Percentiles rank a stretch among this genome's conserved stretches.
Evolutionary conservation across 2,113 vertebrate species (phyloP).

Genomic region (Nothoprocta pentlandii): DNA sequence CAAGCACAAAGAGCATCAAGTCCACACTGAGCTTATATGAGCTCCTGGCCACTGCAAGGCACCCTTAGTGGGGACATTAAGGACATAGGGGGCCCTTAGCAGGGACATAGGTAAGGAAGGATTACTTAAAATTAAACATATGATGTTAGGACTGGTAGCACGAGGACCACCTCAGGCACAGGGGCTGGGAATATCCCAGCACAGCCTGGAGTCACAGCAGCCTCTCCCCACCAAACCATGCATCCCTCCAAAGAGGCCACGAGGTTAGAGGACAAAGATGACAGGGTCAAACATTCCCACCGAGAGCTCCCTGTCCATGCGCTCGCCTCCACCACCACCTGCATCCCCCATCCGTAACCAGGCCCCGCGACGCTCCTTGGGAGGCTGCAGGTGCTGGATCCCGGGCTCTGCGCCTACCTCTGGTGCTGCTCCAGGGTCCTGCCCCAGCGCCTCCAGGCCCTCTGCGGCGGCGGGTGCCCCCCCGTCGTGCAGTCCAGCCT

Average conservation of each 20-base stretch:
- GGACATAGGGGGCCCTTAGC: too few relatives aligned
- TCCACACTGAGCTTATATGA: background rate
- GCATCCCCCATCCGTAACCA: too few relatives aligned
- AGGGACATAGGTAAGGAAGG: background rate
- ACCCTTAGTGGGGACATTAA: accelerated
- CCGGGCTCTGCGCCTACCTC: slow-evolving; percentile 47
- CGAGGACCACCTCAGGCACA: accelerated
- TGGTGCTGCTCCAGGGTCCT: slow-evolving; percentile 66
- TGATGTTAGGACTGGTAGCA: background rate
- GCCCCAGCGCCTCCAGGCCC: slow-evolving; percentile 86
- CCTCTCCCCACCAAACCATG: accelerated
- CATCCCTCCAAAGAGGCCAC: background rate
- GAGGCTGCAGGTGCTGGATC: too few relatives aligned
- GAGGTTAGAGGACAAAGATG: background rate
- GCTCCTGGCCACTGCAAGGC: background rate
- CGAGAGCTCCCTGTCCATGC: background rate
- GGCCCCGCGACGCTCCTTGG: too few relatives aligned
- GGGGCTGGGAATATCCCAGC: accelerated
- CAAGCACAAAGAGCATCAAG: background rate
- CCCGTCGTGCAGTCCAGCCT: slow-evolving; percentile 83
- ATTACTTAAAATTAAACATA: background rate
- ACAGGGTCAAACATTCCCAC: background rate
- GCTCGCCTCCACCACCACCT: background rate
- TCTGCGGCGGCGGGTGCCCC: slow-evolving; percentile 82
- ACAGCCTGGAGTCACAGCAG: accelerated